phyloP scores from a whole-genome alignment of 92 coral and sea anemone species.

The Phenganax subtilis region DNA sequence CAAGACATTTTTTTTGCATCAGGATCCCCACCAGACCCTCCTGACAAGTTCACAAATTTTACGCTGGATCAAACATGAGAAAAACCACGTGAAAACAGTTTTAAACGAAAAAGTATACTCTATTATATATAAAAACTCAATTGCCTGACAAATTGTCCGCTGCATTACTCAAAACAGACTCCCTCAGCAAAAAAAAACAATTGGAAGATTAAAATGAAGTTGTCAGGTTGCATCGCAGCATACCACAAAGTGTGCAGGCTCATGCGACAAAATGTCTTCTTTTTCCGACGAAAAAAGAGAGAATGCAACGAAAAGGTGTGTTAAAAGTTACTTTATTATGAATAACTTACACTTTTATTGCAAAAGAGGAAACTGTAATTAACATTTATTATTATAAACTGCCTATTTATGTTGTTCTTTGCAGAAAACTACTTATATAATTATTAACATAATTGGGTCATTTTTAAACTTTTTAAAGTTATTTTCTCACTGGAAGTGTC shows the following conservation, averaged over 20 bases:
- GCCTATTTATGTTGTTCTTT: neutral
- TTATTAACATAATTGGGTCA: no score
- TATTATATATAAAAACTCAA: neutral
- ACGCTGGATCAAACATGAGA: neutral
- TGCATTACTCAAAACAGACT: constrained; percentile 1
- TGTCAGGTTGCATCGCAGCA: neutral
- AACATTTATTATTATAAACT: neutral
- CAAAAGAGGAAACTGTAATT: neutral
- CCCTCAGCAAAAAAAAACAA: neutral
- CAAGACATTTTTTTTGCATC: no score
- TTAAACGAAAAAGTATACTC: no score
- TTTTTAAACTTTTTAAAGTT: no score
- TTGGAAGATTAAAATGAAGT: neutral
- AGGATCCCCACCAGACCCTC: no score
- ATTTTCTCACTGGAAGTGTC: no score
- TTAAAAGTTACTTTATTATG: neutral
- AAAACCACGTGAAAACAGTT: neutral
- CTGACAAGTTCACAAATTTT: no score
- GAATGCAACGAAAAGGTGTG: neutral
- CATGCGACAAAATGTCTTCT: neutral
- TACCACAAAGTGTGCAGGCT: constrained; percentile 5
- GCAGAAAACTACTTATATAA: no score
- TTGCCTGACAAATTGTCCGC: constrained; percentile 11
- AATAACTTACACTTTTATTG: neutral
- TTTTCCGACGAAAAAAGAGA: neutral